A percentile compares a stretch with the other conserved stretches of the same genome.
phyloP scores from a whole-genome alignment of 2,888 invertebrate species.

The Anoncus sp. region DNA sequence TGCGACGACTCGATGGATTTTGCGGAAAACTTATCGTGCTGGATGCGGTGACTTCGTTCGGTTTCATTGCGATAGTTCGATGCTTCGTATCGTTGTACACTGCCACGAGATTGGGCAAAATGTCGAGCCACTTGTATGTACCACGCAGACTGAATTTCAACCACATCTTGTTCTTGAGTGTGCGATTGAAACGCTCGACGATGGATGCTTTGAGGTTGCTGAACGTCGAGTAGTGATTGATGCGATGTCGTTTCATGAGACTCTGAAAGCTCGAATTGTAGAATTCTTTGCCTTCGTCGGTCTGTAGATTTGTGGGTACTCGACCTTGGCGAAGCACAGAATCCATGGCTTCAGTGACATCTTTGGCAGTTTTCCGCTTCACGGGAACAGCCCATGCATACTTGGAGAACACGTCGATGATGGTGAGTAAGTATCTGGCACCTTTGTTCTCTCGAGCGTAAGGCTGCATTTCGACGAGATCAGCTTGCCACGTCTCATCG shows the following conservation, averaged over 20 bases:
- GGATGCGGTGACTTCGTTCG: constrained; percentile 76
- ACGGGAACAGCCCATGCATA: constrained; percentile 78
- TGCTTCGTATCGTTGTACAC: constrained; percentile 76
- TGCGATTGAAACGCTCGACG: constrained; percentile 73
- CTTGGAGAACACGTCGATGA: constrained; percentile 79
- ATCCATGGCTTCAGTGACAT: constrained; percentile 70
- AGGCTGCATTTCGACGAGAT: constrained; percentile 77
- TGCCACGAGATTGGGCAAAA: constrained; percentile 49
- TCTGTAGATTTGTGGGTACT: constrained; percentile 58
- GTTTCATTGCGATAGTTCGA: constrained; percentile 76
- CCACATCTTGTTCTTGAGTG: constrained; percentile 64
- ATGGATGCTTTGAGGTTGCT: constrained; percentile 72
- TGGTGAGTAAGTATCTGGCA: constrained; percentile 76
- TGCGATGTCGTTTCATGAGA: constrained; percentile 50
- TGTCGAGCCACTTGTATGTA: constrained; percentile 63
- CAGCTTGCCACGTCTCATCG: constrained; percentile 82
- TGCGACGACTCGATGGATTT: too few species aligned
- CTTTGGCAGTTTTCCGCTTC: constrained; percentile 74
- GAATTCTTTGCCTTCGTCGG: constrained; percentile 60
- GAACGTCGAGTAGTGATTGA: constrained; percentile 63
- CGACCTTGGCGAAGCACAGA: constrained; percentile 54
- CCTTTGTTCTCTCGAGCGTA: constrained; percentile 73
- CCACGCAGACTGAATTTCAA: constrained; percentile 51
- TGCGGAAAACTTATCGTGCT: too few species aligned
- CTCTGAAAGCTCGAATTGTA: constrained; percentile 55